These are phyloP conservation scores for Oithona nana DNA, from an alignment of 2,888 invertebrate species.

Conservation along the genomic window DNA sequence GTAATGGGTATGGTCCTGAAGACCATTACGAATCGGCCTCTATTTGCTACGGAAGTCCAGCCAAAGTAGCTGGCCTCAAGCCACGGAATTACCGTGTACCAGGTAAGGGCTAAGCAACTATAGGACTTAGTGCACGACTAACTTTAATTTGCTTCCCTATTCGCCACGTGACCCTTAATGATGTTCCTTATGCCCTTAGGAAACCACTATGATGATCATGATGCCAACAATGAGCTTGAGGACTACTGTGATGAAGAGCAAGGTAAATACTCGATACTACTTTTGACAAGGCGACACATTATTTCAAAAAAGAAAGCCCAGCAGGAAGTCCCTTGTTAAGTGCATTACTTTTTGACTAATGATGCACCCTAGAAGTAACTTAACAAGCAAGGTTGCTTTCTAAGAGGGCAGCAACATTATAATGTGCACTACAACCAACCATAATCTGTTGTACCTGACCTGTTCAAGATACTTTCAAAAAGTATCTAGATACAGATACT, in stretches of 20 bases:
- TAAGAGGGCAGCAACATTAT: not conserved
- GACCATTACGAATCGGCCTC: slow-evolving; percentile 3
- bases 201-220: not conserved
- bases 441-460: not conserved
- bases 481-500: too few species aligned
- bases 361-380: not conserved
- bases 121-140: not conserved
- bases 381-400: not conserved
- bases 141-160: not conserved
- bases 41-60: slow-evolving; percentile 1
- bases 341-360: not conserved
- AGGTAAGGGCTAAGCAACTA: too few species aligned
- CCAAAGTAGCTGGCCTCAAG: not conserved
- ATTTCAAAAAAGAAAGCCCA: not conserved
- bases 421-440: not conserved
- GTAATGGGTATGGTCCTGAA: not conserved
- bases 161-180: too few species aligned
- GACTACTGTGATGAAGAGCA: not conserved
- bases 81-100: not conserved
- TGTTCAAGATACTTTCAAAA: too few species aligned
- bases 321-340: not conserved
- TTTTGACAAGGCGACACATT: too few species aligned
- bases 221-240: too few species aligned
- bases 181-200: not conserved
- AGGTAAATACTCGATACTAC: too few species aligned